Evolutionary conservation across 1,140 invertebrate species (phyloP), one percentile per base, ranked within the genome.

Genomic region (Laupala kohalensis): DNA sequence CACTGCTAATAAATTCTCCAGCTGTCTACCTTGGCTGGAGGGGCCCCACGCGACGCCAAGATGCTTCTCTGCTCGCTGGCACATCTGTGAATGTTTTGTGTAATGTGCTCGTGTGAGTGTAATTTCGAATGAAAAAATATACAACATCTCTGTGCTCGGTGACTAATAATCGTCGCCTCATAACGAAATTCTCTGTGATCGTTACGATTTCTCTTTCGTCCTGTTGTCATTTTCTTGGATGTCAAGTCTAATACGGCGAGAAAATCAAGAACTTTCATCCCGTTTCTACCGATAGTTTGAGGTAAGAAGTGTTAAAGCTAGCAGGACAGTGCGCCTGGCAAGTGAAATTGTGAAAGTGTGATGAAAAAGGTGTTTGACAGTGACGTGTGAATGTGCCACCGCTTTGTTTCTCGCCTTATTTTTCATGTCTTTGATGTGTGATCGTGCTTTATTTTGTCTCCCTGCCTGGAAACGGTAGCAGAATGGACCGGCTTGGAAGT

Each of bases 81-180:
- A 68, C 67, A 28, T 68, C 67, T 68, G 67, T 68, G 67, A 30
- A 68, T 68, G 67, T 68, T 68, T 68, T 68, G 19, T 68, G 67
- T 68, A 37, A 68, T 68, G 67, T 68, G 67, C 28, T 19, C n/a
- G 67, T 37, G 28, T 68, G 28, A 24, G 67, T 68, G 67, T 68
- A 37, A 27, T 23, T 68, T 23, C 27, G 29, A 68, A 68, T 68
- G 67, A 68, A 29, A 37, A 23, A 68, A 23, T n/a, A 68, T n/a
- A n/a, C 24, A n/a, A 23, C 5, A 27, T 13, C n/a, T 12, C 26
- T 68, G 27, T 29, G 29, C 6, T 68, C 67, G 29, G 67, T 68
- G 67, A 68, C 67, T 68, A 68, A 37, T 24, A 68, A 24, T 19
- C 24, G 15, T 68, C 24, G 15, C 37, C 4, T 53, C 9, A 53